Base-by-base conservation (phyloP, 2,888 invertebrate species). In the Amphipoea oculea region DNA sequence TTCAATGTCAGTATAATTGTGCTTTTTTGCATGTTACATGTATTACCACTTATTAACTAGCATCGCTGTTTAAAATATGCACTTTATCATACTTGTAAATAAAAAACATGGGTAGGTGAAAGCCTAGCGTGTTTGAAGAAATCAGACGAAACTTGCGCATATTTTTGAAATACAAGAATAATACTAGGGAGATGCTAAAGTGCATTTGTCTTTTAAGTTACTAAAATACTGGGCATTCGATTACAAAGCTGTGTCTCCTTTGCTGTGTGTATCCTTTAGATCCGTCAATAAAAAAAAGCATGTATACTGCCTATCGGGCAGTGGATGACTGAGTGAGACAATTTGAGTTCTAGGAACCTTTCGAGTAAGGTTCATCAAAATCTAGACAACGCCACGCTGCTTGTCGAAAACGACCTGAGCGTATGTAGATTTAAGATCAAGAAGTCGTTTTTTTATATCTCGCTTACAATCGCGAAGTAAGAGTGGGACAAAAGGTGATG, bases 201-300 rank as follows among this genome's bases (percentile, higher is more conserved):
- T 57, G 57, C 6, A 42, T 75, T 29, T 75, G 40, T 81, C 40
- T 48, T 66, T 67, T 67, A 67, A 12, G 45, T 62, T 63, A 62
- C 70, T 83, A 82, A 79, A 82, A 83, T 82, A 83, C 83, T 82
- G 78, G 54, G 45, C 54, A 73, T 51, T 70, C n/a, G 14, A 82
- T 78, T 78, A 65, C 63, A 73, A 45, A 60, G 40, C 23, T 78
- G 6, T 67, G 36, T 42, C n/a, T 42, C 60, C 14, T 23, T 62
- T 69, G 29, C 29, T 11, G 0, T 12, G 48, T 11, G 67, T 14
- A 51, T 42, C 1, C n/a, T 14, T 40, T 29, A 80, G 36, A 60
- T 66, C 11, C 0, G 78, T 54, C 60, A 63, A 63, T 51, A 74
- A 82, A 70, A 42, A 67, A 69, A 51, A 54, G 23, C 11, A 36